Evolutionary conservation across 2,888 invertebrate species (phyloP), one percentile per base, ranked within the genome.

Genomic region (Isoperla grammatica): DNA sequence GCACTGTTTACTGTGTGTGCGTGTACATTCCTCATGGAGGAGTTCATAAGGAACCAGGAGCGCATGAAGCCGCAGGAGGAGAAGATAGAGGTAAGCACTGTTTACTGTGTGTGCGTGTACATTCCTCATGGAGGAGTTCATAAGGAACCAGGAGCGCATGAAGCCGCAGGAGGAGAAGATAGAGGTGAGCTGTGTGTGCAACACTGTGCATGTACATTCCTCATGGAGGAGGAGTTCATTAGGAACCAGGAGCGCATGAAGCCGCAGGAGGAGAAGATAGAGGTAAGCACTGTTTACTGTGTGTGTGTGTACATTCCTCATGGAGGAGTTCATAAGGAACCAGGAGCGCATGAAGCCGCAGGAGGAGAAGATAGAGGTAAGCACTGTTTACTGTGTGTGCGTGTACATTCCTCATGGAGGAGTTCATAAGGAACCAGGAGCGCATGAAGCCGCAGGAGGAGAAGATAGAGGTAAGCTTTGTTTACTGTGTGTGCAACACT

Each of bases 121-220:
- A n/a, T n/a, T n/a, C n/a, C n/a, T n/a, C n/a, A n/a, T n/a, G n/a
- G 98, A 98, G 73, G 99, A 99, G 73, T 99, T 99, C 72, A 97
- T 99, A 70, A 86, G 93, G 57, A 99, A 99, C 71, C 98, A 99
- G 74, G 98, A 99, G 75, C 83, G 97, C 63, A 78, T 99, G 19
- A 99, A 99, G 76, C 98, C 99, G 0, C 98, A 99, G 72, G 99
- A 99, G 76, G 98, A 99, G 70, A 96, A 97, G 73, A 96, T 98
- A 72, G 99, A 99, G 76, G 83, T 72, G 63, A 57, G n/a, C n/a
- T n/a, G n/a, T n/a, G n/a, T n/a, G n/a, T n/a, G n/a, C n/a, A n/a
- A n/a, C n/a, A n/a, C n/a, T n/a, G n/a, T n/a, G n/a, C n/a, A n/a
- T n/a, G n/a, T n/a, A n/a, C n/a, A n/a, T n/a, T 99, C 5, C 78